Conservation (phyloP, 37 sponge, comb jelly and placozoan species). For the Oscarella lobularis region DNA sequence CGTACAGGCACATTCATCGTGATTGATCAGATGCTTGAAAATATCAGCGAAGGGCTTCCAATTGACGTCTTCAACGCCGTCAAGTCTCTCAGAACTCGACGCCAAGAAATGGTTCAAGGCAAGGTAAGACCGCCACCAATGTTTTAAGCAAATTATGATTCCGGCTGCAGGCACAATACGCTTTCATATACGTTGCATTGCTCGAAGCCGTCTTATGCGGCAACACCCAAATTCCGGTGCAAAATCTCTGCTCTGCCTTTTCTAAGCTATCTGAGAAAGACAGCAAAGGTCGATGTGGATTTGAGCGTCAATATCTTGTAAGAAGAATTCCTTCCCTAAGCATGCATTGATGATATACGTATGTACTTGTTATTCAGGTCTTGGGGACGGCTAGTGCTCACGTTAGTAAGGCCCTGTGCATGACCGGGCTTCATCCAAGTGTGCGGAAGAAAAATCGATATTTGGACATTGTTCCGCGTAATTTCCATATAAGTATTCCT, state of each 20-base stretch:
- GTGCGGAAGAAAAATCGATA: constrained; percentile 42
- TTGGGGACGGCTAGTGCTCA: not conserved
- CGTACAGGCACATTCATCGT: constrained; percentile 60
- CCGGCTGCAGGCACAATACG: constrained; percentile 40
- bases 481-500: constrained; percentile 21
- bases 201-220: constrained; percentile 49
- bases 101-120: too few species aligned
- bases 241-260: constrained; percentile 1
- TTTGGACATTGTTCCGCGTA: constrained; percentile 46
- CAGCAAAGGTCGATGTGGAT: constrained; percentile 19
- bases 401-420: not conserved
- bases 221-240: constrained; percentile 29
- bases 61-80: too few species aligned
- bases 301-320: constrained; percentile 45
- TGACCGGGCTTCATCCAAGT: not conserved
- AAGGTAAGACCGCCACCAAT: too few species aligned
- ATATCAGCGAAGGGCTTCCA: too few species aligned
- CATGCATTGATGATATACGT: too few species aligned
- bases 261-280: constrained; percentile 14
- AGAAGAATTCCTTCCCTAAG: too few species aligned
- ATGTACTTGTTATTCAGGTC: not conserved
- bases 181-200: constrained; percentile 53
- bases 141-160: not conserved
- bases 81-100: too few species aligned
- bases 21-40: too few species aligned